phyloP scores from a whole-genome alignment of 2,797 vertebrate genomes.

The Xiphorhynchus erythropygius region DNA sequence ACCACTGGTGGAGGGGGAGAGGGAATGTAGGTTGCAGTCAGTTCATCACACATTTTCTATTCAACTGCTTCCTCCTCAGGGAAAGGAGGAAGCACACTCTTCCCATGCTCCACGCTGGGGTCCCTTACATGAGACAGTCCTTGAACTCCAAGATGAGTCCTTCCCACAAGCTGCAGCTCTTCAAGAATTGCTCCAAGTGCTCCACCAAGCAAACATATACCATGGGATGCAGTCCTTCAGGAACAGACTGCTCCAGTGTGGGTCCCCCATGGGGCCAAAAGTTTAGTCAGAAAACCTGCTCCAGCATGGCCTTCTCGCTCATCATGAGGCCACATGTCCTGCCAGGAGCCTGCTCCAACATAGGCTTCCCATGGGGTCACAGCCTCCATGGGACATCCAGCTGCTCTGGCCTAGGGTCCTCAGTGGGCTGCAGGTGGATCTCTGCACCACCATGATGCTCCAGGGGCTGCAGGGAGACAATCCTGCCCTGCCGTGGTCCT shows the following conservation, averaged over 20 bases:
- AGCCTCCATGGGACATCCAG: not conserved
- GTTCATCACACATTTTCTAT: not conserved
- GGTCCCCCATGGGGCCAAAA: not conserved
- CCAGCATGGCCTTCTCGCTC: not conserved
- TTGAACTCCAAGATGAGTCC: not conserved
- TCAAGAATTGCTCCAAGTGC: not conserved
- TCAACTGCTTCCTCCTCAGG: not conserved
- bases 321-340: not conserved
- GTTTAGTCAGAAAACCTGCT: not conserved
- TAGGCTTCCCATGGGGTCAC: not conserved
- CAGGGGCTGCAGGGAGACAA: not conserved
- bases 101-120: not conserved
- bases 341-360: not conserved
- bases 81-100: not conserved
- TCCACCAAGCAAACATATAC: no score
- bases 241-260: not conserved
- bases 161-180: not conserved
- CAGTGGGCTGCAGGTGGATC: accelerated
- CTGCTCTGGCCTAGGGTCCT: not conserved
- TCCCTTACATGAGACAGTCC: not conserved
- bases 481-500: not conserved
- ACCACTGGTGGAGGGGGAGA: no score
- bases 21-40: not conserved
- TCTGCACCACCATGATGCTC: accelerated
- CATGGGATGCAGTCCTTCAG: not conserved